Evolutionary conservation across 2,113 vertebrate species (phyloP), one percentile per base, ranked within the genome.

Genomic region (Oreotrochilus melanogaster): DNA sequence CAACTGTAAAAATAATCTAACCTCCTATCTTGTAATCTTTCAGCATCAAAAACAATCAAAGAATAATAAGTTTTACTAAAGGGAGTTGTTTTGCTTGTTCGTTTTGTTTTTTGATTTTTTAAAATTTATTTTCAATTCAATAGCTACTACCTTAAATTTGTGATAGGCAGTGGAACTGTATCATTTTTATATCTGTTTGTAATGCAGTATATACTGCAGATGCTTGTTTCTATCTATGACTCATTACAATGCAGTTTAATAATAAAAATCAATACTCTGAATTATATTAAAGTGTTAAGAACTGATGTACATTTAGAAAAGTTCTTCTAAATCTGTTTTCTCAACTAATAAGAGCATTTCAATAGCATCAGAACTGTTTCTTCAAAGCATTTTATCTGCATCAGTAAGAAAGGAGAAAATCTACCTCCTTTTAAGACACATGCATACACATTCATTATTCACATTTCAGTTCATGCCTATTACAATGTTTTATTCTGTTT

Each of bases 181-280:
- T 78, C 1, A 67, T 85, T 84, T 84, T 89, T 13, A 81, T 50
- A 14, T 66, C 27, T 50, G 43, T 48, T 87, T 70, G 13, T 43
- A 62, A 81, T 61, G 25, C 23, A 43, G 16, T 57, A 39, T 73
- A 48, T 85, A 65, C 25, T 86, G 28, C n/a, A 89, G 27, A 8
- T 48, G n/a, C 16, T 71, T 66, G 22, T 65, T 71, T 87, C 60
- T 87, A 43, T 87, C 60, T 85, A 43, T 73, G n/a, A 24, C 19
- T 70, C 33, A 92, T 87, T 81, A 42, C 42, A 67, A 65, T 9
- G 27, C 30, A 76, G 39, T 78, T 89, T 79, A 87, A 71, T 91
- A 67, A 93, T 48, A 83, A 70, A 88, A 91, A 67, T 73, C 78
- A 94, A 73, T 94, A 75, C 7, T 72, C 33, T 66, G n/a, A 82